A percentile compares a stretch with the other conserved stretches of the same genome.
These are phyloP conservation scores for Acanthisitta chloris DNA, from an alignment of 2,113 vertebrate species.

Conservation along the genomic window DNA sequence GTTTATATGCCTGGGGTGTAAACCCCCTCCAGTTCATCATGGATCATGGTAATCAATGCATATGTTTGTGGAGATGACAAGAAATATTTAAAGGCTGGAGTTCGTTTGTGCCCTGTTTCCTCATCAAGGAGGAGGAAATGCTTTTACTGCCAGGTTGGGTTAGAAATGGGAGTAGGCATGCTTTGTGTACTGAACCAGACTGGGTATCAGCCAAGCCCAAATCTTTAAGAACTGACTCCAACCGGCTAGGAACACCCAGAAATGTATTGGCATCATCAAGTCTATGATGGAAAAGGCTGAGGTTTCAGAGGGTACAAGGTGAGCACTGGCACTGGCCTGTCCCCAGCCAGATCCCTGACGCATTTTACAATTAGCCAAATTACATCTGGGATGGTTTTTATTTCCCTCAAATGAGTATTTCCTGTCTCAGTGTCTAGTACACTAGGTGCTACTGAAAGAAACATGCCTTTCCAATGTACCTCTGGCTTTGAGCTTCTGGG, in stretches of 20 bases:
- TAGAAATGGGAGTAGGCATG: neutral
- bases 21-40: neutral
- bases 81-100: neutral
- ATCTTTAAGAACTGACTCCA: neutral
- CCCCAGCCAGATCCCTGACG: neutral
- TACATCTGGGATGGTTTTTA: neutral
- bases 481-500: neutral
- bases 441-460: neutral
- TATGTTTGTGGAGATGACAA: neutral
- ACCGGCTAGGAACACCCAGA: neutral
- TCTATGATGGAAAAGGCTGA: neutral
- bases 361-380: neutral
- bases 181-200: neutral
- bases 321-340: neutral
- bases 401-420: neutral
- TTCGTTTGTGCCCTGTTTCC: neutral
- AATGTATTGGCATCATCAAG: neutral
- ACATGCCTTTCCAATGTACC: neutral
- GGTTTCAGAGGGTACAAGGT: neutral
- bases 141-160: neutral
- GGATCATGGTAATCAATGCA: accelerated
- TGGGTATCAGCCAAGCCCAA: neutral
- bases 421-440: neutral
- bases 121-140: neutral
- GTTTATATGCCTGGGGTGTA: neutral